These are phyloP conservation scores for Torymus aiolomorphi DNA, from an alignment of 2,888 invertebrate species.

Conservation along the genomic window DNA sequence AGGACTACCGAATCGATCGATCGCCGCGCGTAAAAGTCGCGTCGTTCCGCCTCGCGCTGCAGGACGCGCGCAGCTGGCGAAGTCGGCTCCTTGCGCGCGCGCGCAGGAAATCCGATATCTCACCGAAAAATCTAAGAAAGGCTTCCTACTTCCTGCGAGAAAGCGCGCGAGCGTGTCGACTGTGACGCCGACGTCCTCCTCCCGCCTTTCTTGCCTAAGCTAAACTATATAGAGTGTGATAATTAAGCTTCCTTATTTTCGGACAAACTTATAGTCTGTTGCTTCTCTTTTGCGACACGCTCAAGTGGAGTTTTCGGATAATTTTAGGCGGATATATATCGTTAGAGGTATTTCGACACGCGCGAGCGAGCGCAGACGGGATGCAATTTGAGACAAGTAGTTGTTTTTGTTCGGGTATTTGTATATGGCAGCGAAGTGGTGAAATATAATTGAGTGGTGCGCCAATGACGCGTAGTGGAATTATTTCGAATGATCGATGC, in stretches of 20 bases:
- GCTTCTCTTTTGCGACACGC: neutral
- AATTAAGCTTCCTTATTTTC: constrained; percentile 26
- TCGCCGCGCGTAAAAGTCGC: constrained; percentile 17
- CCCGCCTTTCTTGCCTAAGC: neutral
- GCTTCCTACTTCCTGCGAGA: constrained; percentile 62
- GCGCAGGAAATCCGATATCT: constrained; percentile 52
- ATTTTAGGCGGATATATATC: constrained; percentile 14
- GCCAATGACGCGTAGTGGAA: too few species aligned
- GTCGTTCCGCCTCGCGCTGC: constrained; percentile 42
- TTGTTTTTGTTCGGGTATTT: too few species aligned
- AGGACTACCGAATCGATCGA: constrained; percentile 11
- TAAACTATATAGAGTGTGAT: neutral
- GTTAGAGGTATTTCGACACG: neutral
- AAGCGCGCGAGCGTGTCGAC: constrained; percentile 46
- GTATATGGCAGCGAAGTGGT: too few species aligned
- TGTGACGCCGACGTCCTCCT: neutral
- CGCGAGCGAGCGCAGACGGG: too few species aligned
- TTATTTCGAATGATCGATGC: too few species aligned
- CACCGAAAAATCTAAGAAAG: constrained; percentile 52
- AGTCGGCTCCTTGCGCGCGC: neutral
- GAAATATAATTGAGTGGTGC: too few species aligned
- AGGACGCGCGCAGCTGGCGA: constrained; percentile 37
- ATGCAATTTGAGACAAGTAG: too few species aligned
- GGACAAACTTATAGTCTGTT: neutral
- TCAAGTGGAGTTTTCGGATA: neutral